phyloP scores from a whole-genome alignment of 2,797 vertebrate species.

The Pseudochirops cupreus region DNA sequence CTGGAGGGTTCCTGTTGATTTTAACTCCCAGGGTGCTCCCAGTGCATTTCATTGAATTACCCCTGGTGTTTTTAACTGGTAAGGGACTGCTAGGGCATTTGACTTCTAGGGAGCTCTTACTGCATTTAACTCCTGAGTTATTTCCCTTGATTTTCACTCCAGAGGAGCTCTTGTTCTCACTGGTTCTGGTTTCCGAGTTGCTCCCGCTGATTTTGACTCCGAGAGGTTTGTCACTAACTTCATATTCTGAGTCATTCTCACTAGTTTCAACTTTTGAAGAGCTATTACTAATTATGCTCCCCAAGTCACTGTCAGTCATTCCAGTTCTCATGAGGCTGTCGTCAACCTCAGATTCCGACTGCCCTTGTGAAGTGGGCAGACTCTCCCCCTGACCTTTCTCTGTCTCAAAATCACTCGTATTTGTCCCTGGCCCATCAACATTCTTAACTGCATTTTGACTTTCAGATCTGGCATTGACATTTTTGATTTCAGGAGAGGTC shows the following conservation, averaged over 20 bases:
- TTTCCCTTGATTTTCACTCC: background rate
- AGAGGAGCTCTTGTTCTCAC: background rate
- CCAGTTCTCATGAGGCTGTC: background rate
- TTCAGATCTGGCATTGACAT: fast-evolving
- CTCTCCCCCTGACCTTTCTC: background rate
- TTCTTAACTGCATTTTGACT: background rate
- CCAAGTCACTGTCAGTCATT: background rate
- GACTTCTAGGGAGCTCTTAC: background rate
- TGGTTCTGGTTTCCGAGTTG: background rate
- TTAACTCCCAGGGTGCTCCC: background rate
- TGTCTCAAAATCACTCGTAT: background rate
- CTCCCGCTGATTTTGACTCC: background rate
- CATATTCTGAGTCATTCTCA: background rate
- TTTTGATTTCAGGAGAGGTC: background rate
- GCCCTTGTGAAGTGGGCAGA: background rate
- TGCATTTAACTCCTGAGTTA: background rate
- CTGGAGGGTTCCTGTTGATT: background rate
- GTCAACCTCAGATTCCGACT: background rate
- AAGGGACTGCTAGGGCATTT: background rate
- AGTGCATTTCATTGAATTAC: background rate
- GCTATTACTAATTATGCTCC: background rate
- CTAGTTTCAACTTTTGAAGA: background rate
- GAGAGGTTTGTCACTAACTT: background rate
- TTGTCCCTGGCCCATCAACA: background rate
- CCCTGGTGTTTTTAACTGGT: background rate